Evolutionary conservation across 2,888 invertebrate species (phyloP).

Genomic region (Sepiola atlantica): DNA sequence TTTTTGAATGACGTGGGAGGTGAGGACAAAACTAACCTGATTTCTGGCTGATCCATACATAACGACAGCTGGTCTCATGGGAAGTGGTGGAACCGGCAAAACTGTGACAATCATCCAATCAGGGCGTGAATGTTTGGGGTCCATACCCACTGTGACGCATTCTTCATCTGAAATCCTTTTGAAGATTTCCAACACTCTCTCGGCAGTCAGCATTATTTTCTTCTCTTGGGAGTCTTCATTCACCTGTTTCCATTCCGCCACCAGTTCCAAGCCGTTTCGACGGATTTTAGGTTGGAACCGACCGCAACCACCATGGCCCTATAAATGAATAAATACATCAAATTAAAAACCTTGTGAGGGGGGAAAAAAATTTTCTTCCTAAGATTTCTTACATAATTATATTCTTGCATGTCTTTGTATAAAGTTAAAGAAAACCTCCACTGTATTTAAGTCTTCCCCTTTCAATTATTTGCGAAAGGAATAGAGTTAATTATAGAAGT

Average conservation of each 20-base stretch:
- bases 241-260: slow-evolving; percentile 97
- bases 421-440: no score
- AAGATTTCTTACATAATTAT: neutral
- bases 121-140: slow-evolving; percentile 93
- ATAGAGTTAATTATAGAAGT: no score
- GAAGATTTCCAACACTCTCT: slow-evolving; percentile 96
- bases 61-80: slow-evolving; percentile 97
- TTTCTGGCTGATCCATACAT: slow-evolving; percentile 98
- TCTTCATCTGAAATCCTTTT: slow-evolving; percentile 90
- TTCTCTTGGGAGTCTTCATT: slow-evolving; percentile 98
- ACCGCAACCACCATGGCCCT: slow-evolving; percentile 96
- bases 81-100: slow-evolving; percentile 95
- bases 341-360: neutral
- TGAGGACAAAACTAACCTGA: slow-evolving; percentile 76
- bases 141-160: slow-evolving; percentile 93
- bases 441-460: no score
- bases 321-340: slow-evolving; percentile 15
- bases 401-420: neutral
- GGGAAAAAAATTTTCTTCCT: neutral
- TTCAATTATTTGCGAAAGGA: no score
- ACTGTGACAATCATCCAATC: slow-evolving; percentile 99
- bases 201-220: slow-evolving; percentile 93
- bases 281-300: slow-evolving; percentile 96
- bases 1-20: no score
- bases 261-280: slow-evolving; percentile 90